Evolutionary conservation across 2,797 vertebrate genomes (phyloP), one percentile per base, ranked within the genome.

Genomic region (Gila robusta): DNA sequence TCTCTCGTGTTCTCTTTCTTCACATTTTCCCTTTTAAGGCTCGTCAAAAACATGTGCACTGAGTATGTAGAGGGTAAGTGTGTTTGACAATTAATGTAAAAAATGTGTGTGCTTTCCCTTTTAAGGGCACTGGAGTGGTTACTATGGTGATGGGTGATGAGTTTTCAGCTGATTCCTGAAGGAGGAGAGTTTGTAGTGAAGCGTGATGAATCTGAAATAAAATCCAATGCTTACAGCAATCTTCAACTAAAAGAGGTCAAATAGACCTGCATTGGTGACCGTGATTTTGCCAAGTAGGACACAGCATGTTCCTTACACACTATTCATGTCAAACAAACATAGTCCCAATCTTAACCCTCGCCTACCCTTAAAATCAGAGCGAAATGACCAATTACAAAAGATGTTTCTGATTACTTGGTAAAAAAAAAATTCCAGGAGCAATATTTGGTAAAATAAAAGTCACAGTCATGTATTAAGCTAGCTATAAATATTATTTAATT

Each of bases 121-220:
- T 83, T 73, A 64, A 83, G 21, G 28, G 56, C 19, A 2, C 23
- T 49, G 39, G 4, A 74, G 70, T 74, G 81, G 71, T 83, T 76
- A 83, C 71, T 76, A 76, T 76, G 71, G 71, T 21, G 71, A 76
- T 49, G 14, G 26, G 37, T 26, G 19, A 44, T 73, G 69, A 23
- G 81, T 82, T 73, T 64, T 62, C 56, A 71, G 47, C 64, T 26
- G 32, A 41, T 41, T 82, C 37, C 17, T 72, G 12, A 21, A 28
- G n/a, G 52, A 26, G 35, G 35, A 39, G 49, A 59, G 39, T 82
- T 72, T 73, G 6, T 56, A 52, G 54, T 44, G 37, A 59, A 19
- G 35, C 2, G 6, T 6, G 11, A 82, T 39, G 23, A 39, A 37
- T 59, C 74, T n/a, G 52, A 35, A 78, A 78, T 35, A 32, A 78